These are phyloP conservation scores for Hirudinaria manillensis DNA, from an alignment of 2,888 invertebrate genomes.

Conservation along the genomic window DNA sequence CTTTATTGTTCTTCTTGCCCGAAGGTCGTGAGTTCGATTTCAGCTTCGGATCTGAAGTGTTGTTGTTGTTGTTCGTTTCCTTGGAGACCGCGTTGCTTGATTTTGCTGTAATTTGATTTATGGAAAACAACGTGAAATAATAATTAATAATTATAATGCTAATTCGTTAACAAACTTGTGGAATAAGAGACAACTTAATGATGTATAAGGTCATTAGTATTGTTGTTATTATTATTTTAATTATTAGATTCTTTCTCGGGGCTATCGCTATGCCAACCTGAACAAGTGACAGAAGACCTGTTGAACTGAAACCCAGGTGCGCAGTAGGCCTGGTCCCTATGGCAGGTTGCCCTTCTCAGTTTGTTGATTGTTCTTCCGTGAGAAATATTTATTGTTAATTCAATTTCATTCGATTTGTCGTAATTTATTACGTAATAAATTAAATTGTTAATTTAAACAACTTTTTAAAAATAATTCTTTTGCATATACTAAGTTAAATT, in stretches of 20 bases:
- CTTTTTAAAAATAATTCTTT: too few species aligned
- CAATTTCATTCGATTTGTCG: not conserved
- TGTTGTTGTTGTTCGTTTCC: slow-evolving; percentile 21
- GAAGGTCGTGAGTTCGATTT: slow-evolving; percentile 3
- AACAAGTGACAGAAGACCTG: not conserved
- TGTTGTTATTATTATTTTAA: too few species aligned
- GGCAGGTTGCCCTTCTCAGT: slow-evolving; percentile 39
- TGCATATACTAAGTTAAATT: too few species aligned
- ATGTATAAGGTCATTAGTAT: too few species aligned
- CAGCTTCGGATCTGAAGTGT: slow-evolving; percentile 17
- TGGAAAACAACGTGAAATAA: too few species aligned
- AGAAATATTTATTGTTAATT: not conserved
- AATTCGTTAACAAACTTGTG: too few species aligned
- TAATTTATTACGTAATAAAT: not conserved
- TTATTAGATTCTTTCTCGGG: too few species aligned
- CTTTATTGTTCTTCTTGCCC: not conserved
- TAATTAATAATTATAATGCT: too few species aligned
- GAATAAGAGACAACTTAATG: too few species aligned
- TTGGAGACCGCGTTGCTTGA: not conserved
- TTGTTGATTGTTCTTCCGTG: slow-evolving; percentile 38
- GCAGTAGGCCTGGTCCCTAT: slow-evolving; percentile 40
- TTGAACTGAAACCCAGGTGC: slow-evolving; percentile 37
- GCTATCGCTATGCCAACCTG: not conserved
- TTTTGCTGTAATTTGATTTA: too few species aligned
- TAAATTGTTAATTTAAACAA: too few species aligned